Evolutionary conservation across 2,797 vertebrate genomes (phyloP), one percentile per base, ranked within the genome.

Genomic region (Oreochromis grahami): DNA sequence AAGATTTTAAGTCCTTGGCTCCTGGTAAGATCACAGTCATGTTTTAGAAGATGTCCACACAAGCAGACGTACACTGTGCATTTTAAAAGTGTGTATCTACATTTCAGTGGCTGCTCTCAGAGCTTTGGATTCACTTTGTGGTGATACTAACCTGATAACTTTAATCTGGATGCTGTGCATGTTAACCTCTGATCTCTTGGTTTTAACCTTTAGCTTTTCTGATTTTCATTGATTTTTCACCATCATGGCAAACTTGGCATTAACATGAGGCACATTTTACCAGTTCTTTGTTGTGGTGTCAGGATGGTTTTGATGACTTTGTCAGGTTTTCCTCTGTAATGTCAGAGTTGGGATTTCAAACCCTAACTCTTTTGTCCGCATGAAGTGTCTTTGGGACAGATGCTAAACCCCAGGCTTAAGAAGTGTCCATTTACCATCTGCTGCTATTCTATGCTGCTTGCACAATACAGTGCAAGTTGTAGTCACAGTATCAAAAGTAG

Each of bases 111-210:
- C 52, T 38, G 8, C 74, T 48, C 45, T 82, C 29, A 55, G 41
- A 34, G 55, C 63, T 77, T 63, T 55, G 17, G 76, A 26, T 83
- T 45, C 13, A 78, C 12, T 78, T 77, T 76, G 19, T 50, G 83
- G 70, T 43, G 17, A 38, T 77, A 38, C 15, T 74, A 58, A 87
- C 86, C 21, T 70, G 1, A 4, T 6, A 78, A 53, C 1, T 15
- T 82, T 80, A 45, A 85, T 87, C 77, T 80, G 65, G 2, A 45
- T 10, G 50, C 56, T 55, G 34, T 56, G 24, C 50, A 78, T 45
- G 43, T 80, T 89, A 80, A 85, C 85, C 84, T 83, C 34, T 92
- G 82, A 43, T 79, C 80, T 80, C 21, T 43, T 11, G 55, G 48
- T 82, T 41, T 79, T 80, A 38, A 77, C 82, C 68, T 86, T 84